These are phyloP conservation scores for Platyscapa corneri DNA, from an alignment of 1,140 invertebrate genomes.

Conservation along the genomic window DNA sequence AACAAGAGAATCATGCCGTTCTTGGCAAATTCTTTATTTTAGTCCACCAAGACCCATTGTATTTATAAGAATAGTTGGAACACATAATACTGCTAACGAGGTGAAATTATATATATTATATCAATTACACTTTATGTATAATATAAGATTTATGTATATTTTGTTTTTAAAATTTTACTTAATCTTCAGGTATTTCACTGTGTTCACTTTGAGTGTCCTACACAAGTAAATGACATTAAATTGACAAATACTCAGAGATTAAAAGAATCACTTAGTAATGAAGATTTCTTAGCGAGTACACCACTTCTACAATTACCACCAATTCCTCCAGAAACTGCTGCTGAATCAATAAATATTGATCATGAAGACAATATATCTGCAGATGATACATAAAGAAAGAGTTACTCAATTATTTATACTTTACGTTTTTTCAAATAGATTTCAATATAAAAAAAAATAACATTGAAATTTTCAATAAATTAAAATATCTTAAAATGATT, in stretches of 20 bases:
- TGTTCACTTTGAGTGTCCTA: conserved; percentile 97
- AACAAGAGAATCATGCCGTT: conserved; percentile 84
- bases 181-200: conserved; percentile 92
- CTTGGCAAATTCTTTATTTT: conserved; percentile 95
- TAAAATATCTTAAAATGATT: no score
- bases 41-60: conserved; percentile 87
- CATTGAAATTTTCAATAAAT: no score
- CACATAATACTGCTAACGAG: conserved; percentile 97
- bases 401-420: not conserved
- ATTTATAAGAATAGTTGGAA: conserved; percentile 95
- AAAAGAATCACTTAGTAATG: conserved; percentile 32
- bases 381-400: not conserved
- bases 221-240: conserved; percentile 72
- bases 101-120: conserved; percentile 75
- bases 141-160: conserved; percentile 1
- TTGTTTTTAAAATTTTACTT: conserved; percentile 15
- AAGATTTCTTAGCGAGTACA: conserved; percentile 29
- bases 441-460: not conserved
- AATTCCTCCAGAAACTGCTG: conserved; percentile 63
- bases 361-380: conserved; percentile 57
- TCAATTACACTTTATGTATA: conserved; percentile 21
- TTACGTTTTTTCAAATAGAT: not conserved
- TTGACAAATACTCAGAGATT: conserved; percentile 57
- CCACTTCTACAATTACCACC: conserved; percentile 40
- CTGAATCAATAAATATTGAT: conserved; percentile 67